phyloP scores from a whole-genome alignment of 1,140 invertebrate genomes.

The Lethrus apterus region DNA sequence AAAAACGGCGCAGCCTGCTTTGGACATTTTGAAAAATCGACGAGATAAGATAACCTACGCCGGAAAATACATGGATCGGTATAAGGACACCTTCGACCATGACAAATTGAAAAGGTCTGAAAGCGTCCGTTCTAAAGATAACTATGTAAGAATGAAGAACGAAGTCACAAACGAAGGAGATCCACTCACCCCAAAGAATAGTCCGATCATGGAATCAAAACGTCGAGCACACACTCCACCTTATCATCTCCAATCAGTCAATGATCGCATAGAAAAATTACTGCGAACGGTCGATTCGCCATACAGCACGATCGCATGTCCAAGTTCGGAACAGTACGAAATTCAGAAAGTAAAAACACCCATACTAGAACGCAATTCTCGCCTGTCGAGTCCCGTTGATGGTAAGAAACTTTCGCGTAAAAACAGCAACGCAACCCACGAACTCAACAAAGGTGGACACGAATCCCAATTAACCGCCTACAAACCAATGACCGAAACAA shows the following conservation, averaged over 20 bases:
- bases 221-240: background rate
- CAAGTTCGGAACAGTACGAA: too few relatives aligned
- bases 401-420: slow-evolving; percentile 20
- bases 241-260: slow-evolving; percentile 5
- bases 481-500: slow-evolving; percentile 26
- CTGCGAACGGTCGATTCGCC: background rate
- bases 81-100: slow-evolving; percentile 31
- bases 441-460: slow-evolving; percentile 34
- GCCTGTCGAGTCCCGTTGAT: slow-evolving; percentile 11
- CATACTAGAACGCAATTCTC: background rate
- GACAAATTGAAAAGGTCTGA: too few relatives aligned
- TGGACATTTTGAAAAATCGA: slow-evolving; percentile 30
- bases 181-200: slow-evolving; percentile 7
- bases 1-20: slow-evolving; percentile 25
- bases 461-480: slow-evolving; percentile 28
- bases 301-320: slow-evolving; percentile 5
- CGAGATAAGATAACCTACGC: slow-evolving; percentile 32
- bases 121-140: background rate
- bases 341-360: slow-evolving; percentile 8
- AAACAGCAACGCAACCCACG: slow-evolving; percentile 38
- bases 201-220: slow-evolving; percentile 1
- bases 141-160: background rate
- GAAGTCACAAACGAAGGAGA: background rate
- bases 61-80: slow-evolving; percentile 36
- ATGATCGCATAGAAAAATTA: slow-evolving; percentile 11